phyloP scores from a whole-genome alignment of 2,797 vertebrate species.

The Coluber constrictor region DNA sequence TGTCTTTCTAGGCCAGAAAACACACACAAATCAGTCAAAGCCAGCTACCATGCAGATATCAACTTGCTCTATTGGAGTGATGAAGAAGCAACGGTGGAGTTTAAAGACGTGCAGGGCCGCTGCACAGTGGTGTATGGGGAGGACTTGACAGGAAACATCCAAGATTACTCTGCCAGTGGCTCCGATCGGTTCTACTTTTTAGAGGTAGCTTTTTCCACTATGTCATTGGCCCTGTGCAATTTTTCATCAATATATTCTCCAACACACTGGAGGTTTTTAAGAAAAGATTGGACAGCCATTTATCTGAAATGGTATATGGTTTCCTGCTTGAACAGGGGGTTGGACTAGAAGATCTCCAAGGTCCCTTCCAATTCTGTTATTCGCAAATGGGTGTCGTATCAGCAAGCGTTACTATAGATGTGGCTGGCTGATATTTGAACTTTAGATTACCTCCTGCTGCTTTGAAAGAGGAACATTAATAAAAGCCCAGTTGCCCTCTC shows the following conservation, averaged over 20 bases:
- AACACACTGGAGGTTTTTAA: neutral
- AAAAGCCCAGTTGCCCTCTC: neutral
- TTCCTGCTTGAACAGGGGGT: neutral
- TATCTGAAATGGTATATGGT: neutral
- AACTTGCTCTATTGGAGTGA: constrained; percentile 97
- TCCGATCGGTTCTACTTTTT: constrained; percentile 92
- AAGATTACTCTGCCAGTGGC: constrained; percentile 83
- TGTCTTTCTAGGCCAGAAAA: constrained; percentile 83
- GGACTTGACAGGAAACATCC: constrained; percentile 82
- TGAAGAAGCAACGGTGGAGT: constrained; percentile 83
- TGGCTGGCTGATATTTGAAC: neutral
- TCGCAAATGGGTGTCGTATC: neutral
- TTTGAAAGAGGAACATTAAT: neutral
- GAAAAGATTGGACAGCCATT: neutral
- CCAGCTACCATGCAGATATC: constrained; percentile 90
- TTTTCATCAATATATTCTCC: neutral
- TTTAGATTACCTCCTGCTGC: neutral
- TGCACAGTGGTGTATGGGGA: constrained; percentile 89
- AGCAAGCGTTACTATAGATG: neutral
- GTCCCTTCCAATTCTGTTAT: neutral
- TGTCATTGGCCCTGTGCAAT: neutral
- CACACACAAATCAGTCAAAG: constrained; percentile 88
- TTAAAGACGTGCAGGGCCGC: constrained; percentile 82
- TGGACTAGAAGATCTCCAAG: neutral
- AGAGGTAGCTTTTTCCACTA: constrained; percentile 74